These are phyloP conservation scores for Hydrozoanthus tunicans DNA, from an alignment of 64 coral and sea anemone species.

Conservation along the genomic window DNA sequence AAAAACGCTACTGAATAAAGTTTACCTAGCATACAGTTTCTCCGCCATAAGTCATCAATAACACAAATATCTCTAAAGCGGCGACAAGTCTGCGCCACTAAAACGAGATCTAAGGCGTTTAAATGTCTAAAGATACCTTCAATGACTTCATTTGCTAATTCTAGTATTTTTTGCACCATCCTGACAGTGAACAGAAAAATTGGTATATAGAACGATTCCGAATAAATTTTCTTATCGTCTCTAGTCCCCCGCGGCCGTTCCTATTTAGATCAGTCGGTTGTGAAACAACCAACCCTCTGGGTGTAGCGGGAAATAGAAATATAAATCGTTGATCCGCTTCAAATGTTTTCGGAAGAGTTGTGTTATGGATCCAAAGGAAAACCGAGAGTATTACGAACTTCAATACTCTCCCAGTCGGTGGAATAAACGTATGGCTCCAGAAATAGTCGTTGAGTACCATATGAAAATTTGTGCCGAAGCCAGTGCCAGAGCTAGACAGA, in stretches of 20 bases:
- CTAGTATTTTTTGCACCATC: slow-evolving; percentile 43
- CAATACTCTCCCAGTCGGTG: slow-evolving; percentile 63
- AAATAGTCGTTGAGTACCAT: slow-evolving; percentile 31
- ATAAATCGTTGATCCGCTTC: neutral
- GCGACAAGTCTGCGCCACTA: slow-evolving; percentile 57
- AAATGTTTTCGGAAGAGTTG: too few species aligned
- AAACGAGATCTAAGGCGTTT: slow-evolving; percentile 53
- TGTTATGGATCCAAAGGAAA: neutral
- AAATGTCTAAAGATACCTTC: slow-evolving; percentile 69
- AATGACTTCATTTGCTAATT: slow-evolving; percentile 68
- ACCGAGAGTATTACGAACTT: slow-evolving; percentile 4
- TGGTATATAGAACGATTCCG: neutral
- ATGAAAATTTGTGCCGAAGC: slow-evolving; percentile 33
- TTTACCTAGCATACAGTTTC: slow-evolving; percentile 63
- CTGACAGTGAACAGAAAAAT: neutral
- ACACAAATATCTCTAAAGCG: slow-evolving; percentile 57
- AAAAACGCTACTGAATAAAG: neutral
- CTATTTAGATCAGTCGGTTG: too few species aligned
- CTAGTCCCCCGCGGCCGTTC: too few species aligned
- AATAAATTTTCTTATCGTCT: too few species aligned
- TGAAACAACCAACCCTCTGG: too few species aligned
- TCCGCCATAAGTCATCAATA: slow-evolving; percentile 80
- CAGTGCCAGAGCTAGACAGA: slow-evolving; percentile 23
- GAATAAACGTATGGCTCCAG: slow-evolving; percentile 46
- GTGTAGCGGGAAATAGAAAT: neutral